These are phyloP conservation scores for Habroteleia sp. DNA, from an alignment of 2,888 invertebrate genomes.

Conservation along the genomic window DNA sequence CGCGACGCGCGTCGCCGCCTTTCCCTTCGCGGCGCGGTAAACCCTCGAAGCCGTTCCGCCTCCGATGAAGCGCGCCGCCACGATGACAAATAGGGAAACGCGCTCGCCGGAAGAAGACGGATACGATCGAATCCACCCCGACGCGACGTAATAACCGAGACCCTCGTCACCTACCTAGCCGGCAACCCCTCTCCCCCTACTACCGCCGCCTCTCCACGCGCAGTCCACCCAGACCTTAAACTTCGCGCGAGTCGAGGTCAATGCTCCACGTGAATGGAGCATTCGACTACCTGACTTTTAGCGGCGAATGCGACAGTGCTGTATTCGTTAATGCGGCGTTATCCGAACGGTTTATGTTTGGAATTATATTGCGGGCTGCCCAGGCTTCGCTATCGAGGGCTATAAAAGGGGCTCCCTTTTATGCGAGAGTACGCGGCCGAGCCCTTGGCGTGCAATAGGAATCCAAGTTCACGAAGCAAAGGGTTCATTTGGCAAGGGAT, in stretches of 20 bases:
- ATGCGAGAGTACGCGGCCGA: no score
- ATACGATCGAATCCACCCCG: conserved; percentile 44
- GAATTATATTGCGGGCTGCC: background rate
- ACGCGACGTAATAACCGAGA: conserved; percentile 39
- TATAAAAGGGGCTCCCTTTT: background rate
- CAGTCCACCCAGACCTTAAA: conserved; percentile 79
- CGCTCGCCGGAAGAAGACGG: conserved; percentile 47
- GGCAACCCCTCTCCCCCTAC: conserved; percentile 12
- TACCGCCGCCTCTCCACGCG: conserved; percentile 77
- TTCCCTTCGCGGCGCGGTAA: no score
- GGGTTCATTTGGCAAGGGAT: no score
- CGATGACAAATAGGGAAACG: conserved; percentile 48
- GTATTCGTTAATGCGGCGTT: conserved; percentile 3
- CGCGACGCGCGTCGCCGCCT: no score
- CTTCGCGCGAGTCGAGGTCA: conserved; percentile 66
- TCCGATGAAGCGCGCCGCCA: conserved; percentile 42
- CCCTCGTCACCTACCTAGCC: conserved; percentile 49
- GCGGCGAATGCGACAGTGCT: background rate
- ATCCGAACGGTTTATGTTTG: background rate
- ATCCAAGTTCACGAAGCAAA: no score
- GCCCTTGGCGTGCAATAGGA: no score
- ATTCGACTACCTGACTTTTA: conserved; percentile 27
- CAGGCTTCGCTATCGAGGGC: background rate
- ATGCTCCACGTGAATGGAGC: conserved; percentile 64
- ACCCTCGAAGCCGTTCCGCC: conserved; percentile 55